Conservation (phyloP, 2,888 invertebrate genomes). For the Meghimatium bilineatum region DNA sequence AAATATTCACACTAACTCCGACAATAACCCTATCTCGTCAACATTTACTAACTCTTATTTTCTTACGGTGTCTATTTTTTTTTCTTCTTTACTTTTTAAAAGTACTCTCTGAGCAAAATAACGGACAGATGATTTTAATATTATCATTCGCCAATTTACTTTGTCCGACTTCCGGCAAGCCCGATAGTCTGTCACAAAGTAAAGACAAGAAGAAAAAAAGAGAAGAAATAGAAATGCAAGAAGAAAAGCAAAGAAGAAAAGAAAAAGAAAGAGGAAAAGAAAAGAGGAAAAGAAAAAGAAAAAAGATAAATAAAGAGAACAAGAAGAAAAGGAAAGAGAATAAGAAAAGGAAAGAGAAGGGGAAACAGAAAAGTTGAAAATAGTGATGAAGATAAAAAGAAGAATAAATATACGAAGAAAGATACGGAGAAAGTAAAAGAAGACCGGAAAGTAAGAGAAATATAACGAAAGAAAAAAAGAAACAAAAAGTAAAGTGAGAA, state of each 20-base stretch:
- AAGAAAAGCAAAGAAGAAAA: background rate
- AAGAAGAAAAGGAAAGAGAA: background rate
- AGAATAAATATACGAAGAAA: background rate
- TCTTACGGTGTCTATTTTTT: too few species aligned
- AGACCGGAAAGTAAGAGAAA: background rate
- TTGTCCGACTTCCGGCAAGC: background rate
- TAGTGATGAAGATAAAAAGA: background rate
- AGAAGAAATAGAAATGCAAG: background rate
- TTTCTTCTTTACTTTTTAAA: too few species aligned
- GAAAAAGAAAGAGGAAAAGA: background rate
- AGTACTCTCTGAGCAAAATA: too few species aligned
- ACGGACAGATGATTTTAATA: too few species aligned
- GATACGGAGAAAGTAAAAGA: background rate
- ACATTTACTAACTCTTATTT: too few species aligned
- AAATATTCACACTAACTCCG: too few species aligned
- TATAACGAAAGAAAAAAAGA: background rate
- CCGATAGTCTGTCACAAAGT: too few species aligned
- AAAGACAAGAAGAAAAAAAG: background rate
- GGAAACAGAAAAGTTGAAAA: background rate
- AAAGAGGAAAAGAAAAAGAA: background rate
- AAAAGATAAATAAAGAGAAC: background rate
- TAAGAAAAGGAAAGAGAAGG: background rate
- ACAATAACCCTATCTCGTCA: too few species aligned
- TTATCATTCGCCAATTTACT: too few species aligned
- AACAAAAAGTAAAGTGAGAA: background rate